Conservation (phyloP, 1,140 invertebrate species). For the Galleria mellonella region DNA sequence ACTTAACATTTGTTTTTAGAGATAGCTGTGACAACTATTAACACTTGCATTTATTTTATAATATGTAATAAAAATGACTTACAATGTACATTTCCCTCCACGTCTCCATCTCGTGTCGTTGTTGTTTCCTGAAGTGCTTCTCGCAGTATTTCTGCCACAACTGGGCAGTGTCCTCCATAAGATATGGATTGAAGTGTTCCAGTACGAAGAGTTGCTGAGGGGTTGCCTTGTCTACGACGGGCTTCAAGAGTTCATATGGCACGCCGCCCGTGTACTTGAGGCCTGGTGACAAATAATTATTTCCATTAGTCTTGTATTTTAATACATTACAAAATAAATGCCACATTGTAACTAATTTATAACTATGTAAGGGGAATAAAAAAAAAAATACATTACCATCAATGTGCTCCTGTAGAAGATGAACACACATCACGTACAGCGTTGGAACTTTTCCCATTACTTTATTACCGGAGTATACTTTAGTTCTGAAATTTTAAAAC, state of each 20-base stretch:
- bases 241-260: constrained; percentile 93
- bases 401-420: constrained; percentile 93
- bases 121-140: constrained; percentile 83
- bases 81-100: constrained; percentile 95
- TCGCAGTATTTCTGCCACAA: constrained; percentile 92
- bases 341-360: no score
- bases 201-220: constrained; percentile 88
- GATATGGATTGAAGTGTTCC: constrained; percentile 93
- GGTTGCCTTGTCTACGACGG: constrained; percentile 89
- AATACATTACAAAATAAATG: no score
- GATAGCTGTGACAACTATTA: no score
- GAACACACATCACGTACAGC: constrained; percentile 89
- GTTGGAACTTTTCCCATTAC: constrained; percentile 80
- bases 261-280: constrained; percentile 96
- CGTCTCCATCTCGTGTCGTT: constrained; percentile 87
- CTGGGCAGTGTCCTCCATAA: constrained; percentile 90
- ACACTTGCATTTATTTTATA: no score
- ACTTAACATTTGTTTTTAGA: no score
- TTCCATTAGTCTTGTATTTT: no score
- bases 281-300: constrained; percentile 57
- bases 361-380: no score
- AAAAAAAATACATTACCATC: constrained; percentile 82
- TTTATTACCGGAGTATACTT: constrained; percentile 90
- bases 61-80: constrained; percentile 25
- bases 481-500: constrained; percentile 79